phyloP scores from a whole-genome alignment of 2,113 vertebrate genomes.

The Martes martes region DNA sequence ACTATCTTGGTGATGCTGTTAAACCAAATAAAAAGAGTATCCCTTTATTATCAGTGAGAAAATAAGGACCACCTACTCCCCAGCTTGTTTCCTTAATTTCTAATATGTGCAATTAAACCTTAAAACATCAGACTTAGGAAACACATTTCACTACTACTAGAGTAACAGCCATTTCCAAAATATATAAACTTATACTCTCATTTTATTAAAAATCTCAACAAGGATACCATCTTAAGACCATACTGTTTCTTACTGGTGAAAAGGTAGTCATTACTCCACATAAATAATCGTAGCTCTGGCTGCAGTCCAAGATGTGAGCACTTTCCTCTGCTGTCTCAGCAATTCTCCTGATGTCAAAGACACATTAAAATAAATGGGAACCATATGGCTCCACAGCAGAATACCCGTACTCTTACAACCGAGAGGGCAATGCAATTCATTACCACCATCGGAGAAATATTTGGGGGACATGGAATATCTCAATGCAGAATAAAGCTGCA shows the following conservation, averaged over 20 bases:
- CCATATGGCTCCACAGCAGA: constrained; percentile 88
- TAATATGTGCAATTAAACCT: constrained; percentile 46
- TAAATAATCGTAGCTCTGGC: constrained; percentile 85
- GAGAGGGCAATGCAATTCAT: constrained; percentile 86
- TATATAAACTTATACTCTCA: constrained; percentile 48
- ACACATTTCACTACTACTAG: neutral
- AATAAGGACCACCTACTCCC: constrained; percentile 48
- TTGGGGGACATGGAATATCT: constrained; percentile 70
- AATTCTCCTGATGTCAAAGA: constrained; percentile 87
- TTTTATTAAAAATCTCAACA: constrained; percentile 64
- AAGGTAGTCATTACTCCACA: constrained; percentile 76
- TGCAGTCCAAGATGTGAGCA: constrained; percentile 83
- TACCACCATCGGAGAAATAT: constrained; percentile 80
- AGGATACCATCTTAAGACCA: constrained; percentile 61
- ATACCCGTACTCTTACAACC: constrained; percentile 75
- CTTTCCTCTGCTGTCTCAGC: constrained; percentile 85
- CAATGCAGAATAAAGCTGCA: constrained; percentile 60
- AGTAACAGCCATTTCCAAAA: constrained; percentile 49
- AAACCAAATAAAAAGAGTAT: constrained; percentile 28
- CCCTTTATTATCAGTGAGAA: constrained; percentile 49
- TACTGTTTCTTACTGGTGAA: constrained; percentile 59
- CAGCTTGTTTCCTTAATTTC: constrained; percentile 52
- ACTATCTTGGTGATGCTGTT: constrained; percentile 6
- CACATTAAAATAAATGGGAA: constrained; percentile 90
- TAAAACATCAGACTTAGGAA: constrained; percentile 49